Evolutionary conservation across 2,797 vertebrate genomes (phyloP), one percentile per base, ranked within the genome.

Genomic region (Centropyge bicolor): DNA sequence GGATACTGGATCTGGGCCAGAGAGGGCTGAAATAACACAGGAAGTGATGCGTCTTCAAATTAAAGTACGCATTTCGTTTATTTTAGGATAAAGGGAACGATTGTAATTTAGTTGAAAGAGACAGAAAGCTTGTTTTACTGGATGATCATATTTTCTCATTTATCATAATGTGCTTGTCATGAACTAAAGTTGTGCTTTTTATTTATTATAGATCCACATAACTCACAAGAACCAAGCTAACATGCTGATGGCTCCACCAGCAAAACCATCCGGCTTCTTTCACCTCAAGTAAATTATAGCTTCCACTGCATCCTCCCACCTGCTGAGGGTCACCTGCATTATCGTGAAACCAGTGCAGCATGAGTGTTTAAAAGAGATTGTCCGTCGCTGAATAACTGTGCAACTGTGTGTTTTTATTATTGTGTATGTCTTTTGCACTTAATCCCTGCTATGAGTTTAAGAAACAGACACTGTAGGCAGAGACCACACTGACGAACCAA

Each of bases 151-250:
- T 73, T 41, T 54, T 22, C 2, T 8, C 4, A 8, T 31, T 13
- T 45, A 12, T 56, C 0, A 38, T 52, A 19, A 62, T 51, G 3
- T 2, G 20, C 17, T 19, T 59, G 17, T 38, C 13, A 6, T 41
- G 45, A 4, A 46, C 54, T 31, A 57, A 72, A 31, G 45, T 7
- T 43, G 1, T 64, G 13, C 71, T 40, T 61, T 46, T 31, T 22
- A n/a, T 83, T 74, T 13, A 69, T 89, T 85, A 40, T 65, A 98
- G 97, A 97, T 98, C 90, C 94, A 94, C 84, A 98, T 98, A 83
- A 95, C 93, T 56, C 97, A 98, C 93, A 97, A 96, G 94, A 98
- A 98, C 92, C 97, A 98, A 91, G 96, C 96, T n/a, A 96, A 95
- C 46, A 97, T 98, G 97, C 90, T 98, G 49, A 94, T 96, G 93